Conservation (phyloP, 1,140 invertebrate genomes). For the Solenopsis invicta region DNA sequence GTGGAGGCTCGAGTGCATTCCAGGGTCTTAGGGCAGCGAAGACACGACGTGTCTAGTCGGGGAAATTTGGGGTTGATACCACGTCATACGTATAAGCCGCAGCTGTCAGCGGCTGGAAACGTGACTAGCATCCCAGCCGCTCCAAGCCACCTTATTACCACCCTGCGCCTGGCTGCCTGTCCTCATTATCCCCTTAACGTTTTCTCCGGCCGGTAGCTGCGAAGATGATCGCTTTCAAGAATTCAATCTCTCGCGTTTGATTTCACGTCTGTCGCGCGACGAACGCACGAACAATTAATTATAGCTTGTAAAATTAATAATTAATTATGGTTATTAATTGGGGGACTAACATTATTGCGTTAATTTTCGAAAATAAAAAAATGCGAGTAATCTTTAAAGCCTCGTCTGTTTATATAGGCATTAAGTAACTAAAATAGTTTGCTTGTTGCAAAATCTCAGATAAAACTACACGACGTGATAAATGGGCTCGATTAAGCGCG, state of each 20-base stretch:
- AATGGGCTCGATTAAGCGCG: slow-evolving; percentile 74
- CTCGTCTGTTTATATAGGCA: background rate
- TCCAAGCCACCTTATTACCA: slow-evolving; percentile 85
- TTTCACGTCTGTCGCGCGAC: background rate
- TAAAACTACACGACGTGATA: slow-evolving; percentile 64
- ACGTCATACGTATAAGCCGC: slow-evolving; percentile 87
- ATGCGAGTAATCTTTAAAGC: background rate
- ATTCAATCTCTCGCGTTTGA: slow-evolving; percentile 80
- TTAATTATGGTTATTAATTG: too few species aligned
- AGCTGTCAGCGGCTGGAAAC: slow-evolving; percentile 86
- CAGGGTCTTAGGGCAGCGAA: slow-evolving; percentile 82
- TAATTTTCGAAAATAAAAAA: background rate
- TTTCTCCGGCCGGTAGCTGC: slow-evolving; percentile 77
- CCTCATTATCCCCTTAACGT: slow-evolving; percentile 86
- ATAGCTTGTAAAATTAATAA: too few species aligned
- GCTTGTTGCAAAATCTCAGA: slow-evolving; percentile 67
- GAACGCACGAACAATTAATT: background rate
- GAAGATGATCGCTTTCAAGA: slow-evolving; percentile 78
- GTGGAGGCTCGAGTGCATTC: slow-evolving; percentile 85
- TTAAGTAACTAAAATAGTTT: slow-evolving; percentile 36
- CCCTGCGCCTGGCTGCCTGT: slow-evolving; percentile 82
- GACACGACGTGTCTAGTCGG: slow-evolving; percentile 84
- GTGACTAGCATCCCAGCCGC: slow-evolving; percentile 85
- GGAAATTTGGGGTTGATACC: slow-evolving; percentile 86
- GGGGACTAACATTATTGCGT: background rate